A percentile compares a stretch with the other conserved stretches of the same genome.
Evolutionary conservation across 2,113 vertebrate species (phyloP).

Genomic region (Oncorhynchus kisutch): DNA sequence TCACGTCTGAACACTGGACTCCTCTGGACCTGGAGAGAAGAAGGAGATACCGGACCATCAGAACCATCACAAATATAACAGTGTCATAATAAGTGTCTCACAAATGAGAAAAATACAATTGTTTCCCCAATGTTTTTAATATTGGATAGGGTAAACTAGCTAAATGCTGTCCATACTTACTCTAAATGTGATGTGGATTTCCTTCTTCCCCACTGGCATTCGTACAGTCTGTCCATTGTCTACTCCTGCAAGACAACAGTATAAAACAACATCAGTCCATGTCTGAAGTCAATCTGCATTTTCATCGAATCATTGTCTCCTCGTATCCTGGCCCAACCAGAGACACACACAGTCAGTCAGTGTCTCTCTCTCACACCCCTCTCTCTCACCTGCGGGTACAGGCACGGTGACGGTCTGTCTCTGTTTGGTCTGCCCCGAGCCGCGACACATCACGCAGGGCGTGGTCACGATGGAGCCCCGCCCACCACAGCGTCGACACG

Average conservation of each 20-base stretch:
- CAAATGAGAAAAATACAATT: too few species aligned
- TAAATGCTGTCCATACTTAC: constrained; percentile 65
- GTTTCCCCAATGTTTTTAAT: too few species aligned
- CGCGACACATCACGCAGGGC: constrained; percentile 80
- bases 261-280: background rate
- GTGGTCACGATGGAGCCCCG: constrained; percentile 80
- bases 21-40: constrained; percentile 82
- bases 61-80: background rate
- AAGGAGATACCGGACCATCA: background rate
- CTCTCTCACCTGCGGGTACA: constrained; percentile 86
- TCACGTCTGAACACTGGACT: constrained; percentile 87
- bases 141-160: background rate
- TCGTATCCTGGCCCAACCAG: background rate
- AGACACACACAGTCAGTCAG: background rate
- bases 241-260: constrained; percentile 74
- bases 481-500: constrained; percentile 86
- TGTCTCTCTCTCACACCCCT: background rate
- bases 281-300: background rate
- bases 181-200: constrained; percentile 91
- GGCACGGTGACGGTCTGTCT: constrained; percentile 85
- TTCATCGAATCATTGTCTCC: background rate
- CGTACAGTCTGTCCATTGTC: constrained; percentile 90
- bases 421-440: constrained; percentile 86
- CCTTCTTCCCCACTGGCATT: constrained; percentile 86
- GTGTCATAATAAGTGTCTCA: too few species aligned